phyloP scores from a whole-genome alignment of 2,797 vertebrate genomes.

The Melanotaenia trifasciata region DNA sequence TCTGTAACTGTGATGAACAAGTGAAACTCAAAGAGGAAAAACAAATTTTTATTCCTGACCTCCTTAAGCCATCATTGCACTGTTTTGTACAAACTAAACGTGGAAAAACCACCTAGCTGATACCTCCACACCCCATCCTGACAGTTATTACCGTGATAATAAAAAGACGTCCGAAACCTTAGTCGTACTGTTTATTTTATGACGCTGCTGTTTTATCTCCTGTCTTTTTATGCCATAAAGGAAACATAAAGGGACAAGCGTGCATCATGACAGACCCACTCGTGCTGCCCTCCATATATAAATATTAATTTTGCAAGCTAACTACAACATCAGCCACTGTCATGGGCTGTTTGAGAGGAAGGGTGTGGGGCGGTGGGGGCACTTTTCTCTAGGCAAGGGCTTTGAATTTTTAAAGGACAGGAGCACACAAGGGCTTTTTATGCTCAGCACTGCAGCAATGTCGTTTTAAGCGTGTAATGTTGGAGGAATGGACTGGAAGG shows the following conservation, averaged over 20 bases:
- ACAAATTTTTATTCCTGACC: slow-evolving; percentile 44
- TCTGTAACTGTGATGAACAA: slow-evolving; percentile 44
- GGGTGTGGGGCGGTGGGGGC: slow-evolving; percentile 29
- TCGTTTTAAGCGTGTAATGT: slow-evolving; percentile 57
- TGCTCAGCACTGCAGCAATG: slow-evolving; percentile 65
- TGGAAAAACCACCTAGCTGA: slow-evolving; percentile 49
- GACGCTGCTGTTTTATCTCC: slow-evolving; percentile 62
- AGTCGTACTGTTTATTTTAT: slow-evolving; percentile 72
- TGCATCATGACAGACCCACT: slow-evolving; percentile 43
- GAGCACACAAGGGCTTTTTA: slow-evolving; percentile 85
- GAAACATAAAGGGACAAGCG: slow-evolving; percentile 67
- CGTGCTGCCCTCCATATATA: slow-evolving; percentile 64
- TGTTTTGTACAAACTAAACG: slow-evolving; percentile 69
- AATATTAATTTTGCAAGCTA: slow-evolving; percentile 79
- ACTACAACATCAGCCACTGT: slow-evolving; percentile 71
- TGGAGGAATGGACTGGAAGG: slow-evolving; percentile 33
- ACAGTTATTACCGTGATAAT: slow-evolving; percentile 64
- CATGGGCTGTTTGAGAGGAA: slow-evolving; percentile 54
- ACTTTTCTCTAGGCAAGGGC: slow-evolving; percentile 78
- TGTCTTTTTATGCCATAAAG: slow-evolving; percentile 60
- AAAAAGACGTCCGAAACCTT: slow-evolving; percentile 65
- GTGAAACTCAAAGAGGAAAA: slow-evolving; percentile 34
- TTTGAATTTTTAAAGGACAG: slow-evolving; percentile 83
- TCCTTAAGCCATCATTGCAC: slow-evolving; percentile 65
- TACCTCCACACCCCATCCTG: slow-evolving; percentile 40